Percentiles rank a stretch among this genome's conserved stretches.
phyloP scores from a whole-genome alignment of 2,888 invertebrate genomes.

The Brachypterus glaber region DNA sequence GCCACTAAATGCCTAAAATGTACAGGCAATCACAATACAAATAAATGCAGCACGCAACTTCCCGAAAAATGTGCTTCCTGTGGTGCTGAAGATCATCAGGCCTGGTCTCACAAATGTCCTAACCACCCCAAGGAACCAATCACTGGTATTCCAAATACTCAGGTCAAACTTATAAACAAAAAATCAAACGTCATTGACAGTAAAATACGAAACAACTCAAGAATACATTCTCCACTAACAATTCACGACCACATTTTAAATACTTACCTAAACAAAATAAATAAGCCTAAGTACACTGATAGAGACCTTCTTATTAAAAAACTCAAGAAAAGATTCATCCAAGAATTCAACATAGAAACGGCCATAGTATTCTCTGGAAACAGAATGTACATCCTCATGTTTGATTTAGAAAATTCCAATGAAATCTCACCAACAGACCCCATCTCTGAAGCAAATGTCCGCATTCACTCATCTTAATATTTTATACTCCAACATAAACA shows the following conservation, averaged over 20 bases:
- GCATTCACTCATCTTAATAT: background rate
- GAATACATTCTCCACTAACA: conserved; percentile 8
- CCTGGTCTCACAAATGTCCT: conserved; percentile 12
- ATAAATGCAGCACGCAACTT: conserved; percentile 4
- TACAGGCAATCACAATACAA: no score
- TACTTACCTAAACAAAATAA: conserved; percentile 8
- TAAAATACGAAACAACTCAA: conserved; percentile 6
- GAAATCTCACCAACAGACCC: conserved; percentile 3
- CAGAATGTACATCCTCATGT: conserved; percentile 8
- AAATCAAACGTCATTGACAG: conserved; percentile 7
- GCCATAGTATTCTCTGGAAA: conserved; percentile 6
- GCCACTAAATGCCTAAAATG: no score
- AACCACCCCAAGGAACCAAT: conserved; percentile 11
- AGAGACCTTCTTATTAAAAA: conserved; percentile 6
- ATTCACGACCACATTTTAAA: conserved; percentile 9
- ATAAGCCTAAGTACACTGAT: conserved; percentile 5
- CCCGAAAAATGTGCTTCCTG: conserved; percentile 11
- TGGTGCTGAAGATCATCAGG: conserved; percentile 11
- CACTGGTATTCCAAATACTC: conserved; percentile 11
- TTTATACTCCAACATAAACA: conserved; percentile 4
- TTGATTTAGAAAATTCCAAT: conserved; percentile 9
- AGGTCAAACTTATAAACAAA: conserved; percentile 9
- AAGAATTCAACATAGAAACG: conserved; percentile 8
- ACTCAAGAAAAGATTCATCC: conserved; percentile 7
- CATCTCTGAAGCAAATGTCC: no score